Conservation (phyloP, 2,797 vertebrate species). For the Agapornis canus region DNA sequence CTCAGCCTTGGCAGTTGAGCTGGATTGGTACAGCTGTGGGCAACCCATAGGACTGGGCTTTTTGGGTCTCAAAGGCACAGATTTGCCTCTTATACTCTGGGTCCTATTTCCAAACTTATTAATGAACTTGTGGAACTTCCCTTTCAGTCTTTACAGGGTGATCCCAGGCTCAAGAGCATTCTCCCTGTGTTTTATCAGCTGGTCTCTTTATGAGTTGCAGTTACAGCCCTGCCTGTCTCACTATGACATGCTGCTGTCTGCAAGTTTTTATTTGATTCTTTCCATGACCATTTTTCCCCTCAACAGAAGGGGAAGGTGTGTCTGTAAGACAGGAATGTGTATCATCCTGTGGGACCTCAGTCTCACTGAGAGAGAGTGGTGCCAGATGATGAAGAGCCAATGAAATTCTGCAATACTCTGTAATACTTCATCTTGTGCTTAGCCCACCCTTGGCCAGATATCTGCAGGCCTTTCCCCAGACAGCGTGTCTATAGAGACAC, state of each 20-base stretch:
- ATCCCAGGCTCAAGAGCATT: background rate
- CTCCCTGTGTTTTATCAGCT: background rate
- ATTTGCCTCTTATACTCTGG: background rate
- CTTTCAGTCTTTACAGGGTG: background rate
- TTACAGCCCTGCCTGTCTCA: background rate
- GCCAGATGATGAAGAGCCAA: background rate
- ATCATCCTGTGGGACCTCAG: background rate
- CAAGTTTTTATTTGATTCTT: background rate
- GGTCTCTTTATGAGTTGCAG: background rate
- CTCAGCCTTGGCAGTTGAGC: background rate
- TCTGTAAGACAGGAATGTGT: background rate
- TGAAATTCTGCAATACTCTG: background rate
- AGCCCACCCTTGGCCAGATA: background rate
- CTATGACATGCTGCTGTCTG: background rate
- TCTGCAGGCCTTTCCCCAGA: background rate
- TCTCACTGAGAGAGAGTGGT: background rate
- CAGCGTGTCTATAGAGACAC: accelerated
- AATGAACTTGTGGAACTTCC: background rate
- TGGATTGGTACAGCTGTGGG: background rate
- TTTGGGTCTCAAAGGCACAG: background rate
- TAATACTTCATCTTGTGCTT: background rate
- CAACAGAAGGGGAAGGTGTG: background rate
- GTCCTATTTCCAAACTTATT: background rate
- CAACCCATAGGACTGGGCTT: background rate
- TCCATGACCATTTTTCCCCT: background rate